phyloP scores from a whole-genome alignment of 2,113 vertebrate genomes.

The Odocoileus virginianus region DNA sequence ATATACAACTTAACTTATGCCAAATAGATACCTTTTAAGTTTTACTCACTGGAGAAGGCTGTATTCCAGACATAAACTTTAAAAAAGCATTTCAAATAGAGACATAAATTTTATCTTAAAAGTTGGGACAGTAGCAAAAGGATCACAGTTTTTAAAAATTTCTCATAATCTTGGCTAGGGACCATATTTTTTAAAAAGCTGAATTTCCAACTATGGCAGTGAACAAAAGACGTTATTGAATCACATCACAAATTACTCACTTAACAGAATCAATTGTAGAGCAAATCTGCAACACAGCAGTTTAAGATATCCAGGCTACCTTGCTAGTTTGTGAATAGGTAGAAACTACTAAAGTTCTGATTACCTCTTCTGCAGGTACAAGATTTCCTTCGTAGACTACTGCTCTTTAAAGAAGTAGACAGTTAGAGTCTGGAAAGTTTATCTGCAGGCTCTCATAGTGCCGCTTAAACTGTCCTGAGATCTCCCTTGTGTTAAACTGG shows the following conservation, averaged over 20 bases:
- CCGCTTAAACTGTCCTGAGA: conserved; percentile 38
- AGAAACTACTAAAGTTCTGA: conserved; percentile 47
- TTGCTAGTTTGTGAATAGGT: not conserved
- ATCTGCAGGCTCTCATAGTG: conserved; percentile 61
- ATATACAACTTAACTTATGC: not conserved
- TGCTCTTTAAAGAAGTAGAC: conserved; percentile 15
- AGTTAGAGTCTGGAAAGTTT: conserved; percentile 41
- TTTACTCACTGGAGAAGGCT: not conserved
- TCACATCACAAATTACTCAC: not conserved
- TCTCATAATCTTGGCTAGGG: not conserved
- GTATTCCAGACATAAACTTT: conserved; percentile 14
- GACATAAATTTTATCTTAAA: not conserved
- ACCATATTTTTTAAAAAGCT: not conserved
- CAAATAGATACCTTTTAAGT: conserved; percentile 19
- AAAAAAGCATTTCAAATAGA: conserved; percentile 21
- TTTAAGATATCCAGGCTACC: not conserved
- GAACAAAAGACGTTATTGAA: conserved; percentile 8
- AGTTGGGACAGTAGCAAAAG: conserved; percentile 23
- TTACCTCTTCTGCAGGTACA: conserved; percentile 67
- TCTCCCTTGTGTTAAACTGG: conserved; percentile 77
- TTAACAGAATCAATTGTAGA: not conserved
- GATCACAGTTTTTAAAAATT: not conserved
- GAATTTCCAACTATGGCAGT: not conserved
- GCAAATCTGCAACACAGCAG: not conserved
- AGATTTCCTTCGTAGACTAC: conserved; percentile 43